These are phyloP conservation scores for Agrotis exclamationis DNA, from an alignment of 2,888 invertebrate genomes.

Conservation along the genomic window DNA sequence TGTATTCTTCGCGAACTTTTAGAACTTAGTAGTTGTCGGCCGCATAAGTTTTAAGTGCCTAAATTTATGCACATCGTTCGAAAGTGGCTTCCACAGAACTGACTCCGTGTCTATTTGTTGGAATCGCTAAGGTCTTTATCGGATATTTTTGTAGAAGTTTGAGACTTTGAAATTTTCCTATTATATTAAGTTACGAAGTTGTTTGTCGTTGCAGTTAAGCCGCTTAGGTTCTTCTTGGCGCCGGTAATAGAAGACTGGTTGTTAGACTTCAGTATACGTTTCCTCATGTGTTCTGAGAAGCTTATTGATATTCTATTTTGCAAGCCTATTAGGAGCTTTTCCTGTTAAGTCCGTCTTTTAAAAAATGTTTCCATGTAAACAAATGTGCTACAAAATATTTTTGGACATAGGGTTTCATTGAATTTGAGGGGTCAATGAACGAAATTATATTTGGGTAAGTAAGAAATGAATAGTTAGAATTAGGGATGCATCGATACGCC, in stretches of 20 bases:
- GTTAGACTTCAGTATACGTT: slow-evolving; percentile 48
- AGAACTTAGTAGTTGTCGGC: slow-evolving; percentile 49
- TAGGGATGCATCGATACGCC: too few relatives aligned
- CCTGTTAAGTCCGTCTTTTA: neutral
- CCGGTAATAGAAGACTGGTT: slow-evolving; percentile 40
- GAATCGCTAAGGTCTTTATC: slow-evolving; percentile 39
- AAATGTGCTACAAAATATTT: too few relatives aligned
- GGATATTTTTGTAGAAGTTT: slow-evolving; percentile 40
- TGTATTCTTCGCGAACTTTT: slow-evolving; percentile 61
- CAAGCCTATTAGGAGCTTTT: neutral
- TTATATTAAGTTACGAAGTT: slow-evolving; percentile 29
- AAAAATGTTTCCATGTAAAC: neutral
- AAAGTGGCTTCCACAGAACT: slow-evolving; percentile 57
- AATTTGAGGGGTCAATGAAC: too few relatives aligned
- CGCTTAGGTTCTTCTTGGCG: slow-evolving; percentile 30
- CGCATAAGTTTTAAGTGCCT: slow-evolving; percentile 64
- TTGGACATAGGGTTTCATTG: too few relatives aligned
- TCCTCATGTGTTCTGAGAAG: slow-evolving; percentile 12
- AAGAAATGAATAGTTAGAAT: too few relatives aligned
- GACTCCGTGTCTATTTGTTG: slow-evolving; percentile 51
- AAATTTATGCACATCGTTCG: slow-evolving; percentile 71
- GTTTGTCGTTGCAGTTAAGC: slow-evolving; percentile 37
- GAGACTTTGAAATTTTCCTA: slow-evolving; percentile 27
- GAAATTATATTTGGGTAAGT: too few relatives aligned
- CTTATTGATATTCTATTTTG: slow-evolving; percentile 33